phyloP scores from a whole-genome alignment of 2,113 vertebrate genomes.

The Engystomops pustulosus region DNA sequence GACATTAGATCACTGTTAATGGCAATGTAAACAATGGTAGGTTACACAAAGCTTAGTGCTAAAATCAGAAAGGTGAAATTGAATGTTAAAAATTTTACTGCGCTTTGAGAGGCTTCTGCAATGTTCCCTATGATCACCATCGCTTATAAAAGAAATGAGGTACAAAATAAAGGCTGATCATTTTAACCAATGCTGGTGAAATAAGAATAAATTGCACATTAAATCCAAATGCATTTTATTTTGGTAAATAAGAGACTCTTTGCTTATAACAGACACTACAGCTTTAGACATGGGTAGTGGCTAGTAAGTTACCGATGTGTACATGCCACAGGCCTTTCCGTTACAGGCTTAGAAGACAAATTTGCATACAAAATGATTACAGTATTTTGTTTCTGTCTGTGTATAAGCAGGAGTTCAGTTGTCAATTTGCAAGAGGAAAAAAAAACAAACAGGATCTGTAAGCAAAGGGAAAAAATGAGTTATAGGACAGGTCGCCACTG shows the following conservation, averaged over 20 bases:
- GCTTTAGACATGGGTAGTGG: conserved; percentile 19
- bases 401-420: conserved; percentile 49
- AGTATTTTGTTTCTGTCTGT: conserved; percentile 52
- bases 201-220: conserved; percentile 22
- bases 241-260: conserved; percentile 39
- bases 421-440: not conserved
- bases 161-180: not conserved
- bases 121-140: not conserved
- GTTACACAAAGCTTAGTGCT: too few species aligned
- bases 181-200: not conserved
- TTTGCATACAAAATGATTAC: conserved; percentile 37
- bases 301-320: not conserved
- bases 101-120: too few species aligned
- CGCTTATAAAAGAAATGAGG: not conserved
- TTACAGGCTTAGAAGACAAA: conserved; percentile 30
- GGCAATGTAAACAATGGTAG: too few species aligned
- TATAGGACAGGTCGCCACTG: not conserved
- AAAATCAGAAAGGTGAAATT: too few species aligned
- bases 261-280: conserved; percentile 51
- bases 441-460: not conserved
- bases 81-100: too few species aligned
- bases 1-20: too few species aligned
- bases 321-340: conserved; percentile 39
- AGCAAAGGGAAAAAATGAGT: not conserved
- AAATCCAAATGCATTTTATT: conserved; percentile 50